Base-by-base conservation (phyloP, 2,888 invertebrate species). In the Erebia aethiops region DNA sequence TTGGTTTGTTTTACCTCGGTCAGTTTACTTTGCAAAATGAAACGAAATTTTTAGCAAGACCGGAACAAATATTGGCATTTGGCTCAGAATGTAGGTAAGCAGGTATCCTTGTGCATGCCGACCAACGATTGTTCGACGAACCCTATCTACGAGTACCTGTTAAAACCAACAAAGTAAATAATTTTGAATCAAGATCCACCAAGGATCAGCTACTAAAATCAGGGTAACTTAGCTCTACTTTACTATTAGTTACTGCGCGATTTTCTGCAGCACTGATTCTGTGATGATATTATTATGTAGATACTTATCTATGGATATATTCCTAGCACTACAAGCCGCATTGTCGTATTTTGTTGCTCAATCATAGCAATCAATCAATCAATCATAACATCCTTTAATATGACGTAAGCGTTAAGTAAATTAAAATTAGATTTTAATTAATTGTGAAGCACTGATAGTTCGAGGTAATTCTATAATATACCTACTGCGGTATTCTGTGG, bases 401-500 rank as follows among this genome's bases (percentile, higher is more conserved):
- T n/a, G 18, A 18, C 1, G 16, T n/a, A 49, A 51, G 21, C 62
- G 51, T 21, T 21, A 63, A 3, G 56, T 62, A 26, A 49, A 49
- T 64, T 18, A 64, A 18, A 64, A 64, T 62, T 43, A 54, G 49
- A 69, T 43, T 56, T 21, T 16, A 16, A 56, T 54, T 46, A 62
- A 63, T 63, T 56, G 21, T 9, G 14, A 70, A 51, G 70, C 69
- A 71, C 26, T 60, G 69, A 71, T 72, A 66, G 67, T 71, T 74
- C 67, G 70, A 75, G 73, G 70, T 72, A 69, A 72, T 72, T 75
- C 75, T 76, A 76, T 74, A 69, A 74, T 74, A 74, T 74, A 74
- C 62, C 64, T 52, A 46, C 62, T 26, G 81, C 83, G 81, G 83
- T 78, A 75, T 83, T 82, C 80, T 75, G 78, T 77, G 76, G 89